A percentile compares a stretch with the other conserved stretches of the same genome.
These are phyloP conservation scores for Prionace glauca DNA, from an alignment of 2,797 vertebrate genomes.

Conservation along the genomic window DNA sequence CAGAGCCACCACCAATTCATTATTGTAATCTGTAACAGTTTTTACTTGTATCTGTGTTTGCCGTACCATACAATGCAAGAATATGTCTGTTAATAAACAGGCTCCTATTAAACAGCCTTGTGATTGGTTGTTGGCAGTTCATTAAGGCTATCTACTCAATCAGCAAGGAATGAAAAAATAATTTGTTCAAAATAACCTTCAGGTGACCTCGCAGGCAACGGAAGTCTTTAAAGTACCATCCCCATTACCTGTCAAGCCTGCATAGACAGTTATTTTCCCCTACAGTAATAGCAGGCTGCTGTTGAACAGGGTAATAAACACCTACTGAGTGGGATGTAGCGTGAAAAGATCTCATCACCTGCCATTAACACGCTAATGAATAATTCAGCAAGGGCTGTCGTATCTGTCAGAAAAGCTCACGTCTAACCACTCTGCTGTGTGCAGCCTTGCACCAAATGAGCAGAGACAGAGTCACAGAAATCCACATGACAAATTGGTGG, in stretches of 20 bases:
- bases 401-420: conserved; percentile 44
- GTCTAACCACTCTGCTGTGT: conserved; percentile 27
- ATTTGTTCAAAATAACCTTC: conserved; percentile 70
- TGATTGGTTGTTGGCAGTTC: conserved; percentile 71
- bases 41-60: not conserved
- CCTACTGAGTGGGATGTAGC: conserved; percentile 59
- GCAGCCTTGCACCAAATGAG: not conserved
- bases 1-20: not conserved
- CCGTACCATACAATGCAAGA: conserved; percentile 56
- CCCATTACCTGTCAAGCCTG: conserved; percentile 53
- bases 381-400: conserved; percentile 68
- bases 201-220: conserved; percentile 64
- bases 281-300: conserved; percentile 68
- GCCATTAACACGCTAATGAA: conserved; percentile 61
- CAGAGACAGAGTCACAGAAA: conserved; percentile 7
- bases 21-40: not conserved
- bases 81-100: conserved; percentile 62
- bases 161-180: conserved; percentile 68
- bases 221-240: conserved; percentile 60
- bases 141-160: conserved; percentile 68
- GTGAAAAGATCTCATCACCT: conserved; percentile 65
- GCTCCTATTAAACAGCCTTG: conserved; percentile 62
- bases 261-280: conserved; percentile 61
- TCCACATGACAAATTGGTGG: conserved; percentile 22
- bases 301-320: conserved; percentile 70